These are phyloP conservation scores for Podarcis raffonei DNA, from an alignment of 2,113 vertebrate genomes.

Conservation along the genomic window DNA sequence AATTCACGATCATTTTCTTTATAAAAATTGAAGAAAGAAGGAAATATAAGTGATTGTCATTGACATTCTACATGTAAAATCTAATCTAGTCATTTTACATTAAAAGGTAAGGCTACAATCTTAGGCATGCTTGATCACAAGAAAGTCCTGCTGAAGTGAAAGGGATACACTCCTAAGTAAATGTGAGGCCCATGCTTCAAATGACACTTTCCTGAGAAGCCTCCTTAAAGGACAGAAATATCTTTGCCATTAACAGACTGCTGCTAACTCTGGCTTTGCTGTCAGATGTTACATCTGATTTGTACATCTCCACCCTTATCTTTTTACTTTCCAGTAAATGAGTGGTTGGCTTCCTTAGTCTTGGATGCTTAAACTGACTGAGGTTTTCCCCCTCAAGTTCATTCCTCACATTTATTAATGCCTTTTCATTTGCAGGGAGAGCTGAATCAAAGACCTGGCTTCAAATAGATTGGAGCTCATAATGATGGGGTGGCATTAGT, in stretches of 20 bases:
- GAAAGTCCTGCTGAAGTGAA: neutral
- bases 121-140: neutral
- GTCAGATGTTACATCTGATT: slow-evolving; percentile 3
- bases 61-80: neutral
- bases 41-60: neutral
- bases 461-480: neutral
- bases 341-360: neutral
- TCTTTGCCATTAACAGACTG: slow-evolving; percentile 2
- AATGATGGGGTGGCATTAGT: neutral
- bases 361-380: neutral
- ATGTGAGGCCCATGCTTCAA: neutral
- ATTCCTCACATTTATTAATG: neutral
- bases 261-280: slow-evolving; percentile 4
- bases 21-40: neutral
- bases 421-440: neutral
- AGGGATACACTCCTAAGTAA: neutral
- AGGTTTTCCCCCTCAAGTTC: neutral
- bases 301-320: neutral
- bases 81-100: neutral
- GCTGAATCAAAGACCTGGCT: neutral
- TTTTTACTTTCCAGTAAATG: neutral
- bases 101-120: neutral
- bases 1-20: neutral
- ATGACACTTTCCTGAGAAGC: neutral
- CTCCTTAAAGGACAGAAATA: neutral